These are phyloP conservation scores for Drosophila diplacantha DNA, from an alignment of 2,888 invertebrate genomes.

Conservation along the genomic window DNA sequence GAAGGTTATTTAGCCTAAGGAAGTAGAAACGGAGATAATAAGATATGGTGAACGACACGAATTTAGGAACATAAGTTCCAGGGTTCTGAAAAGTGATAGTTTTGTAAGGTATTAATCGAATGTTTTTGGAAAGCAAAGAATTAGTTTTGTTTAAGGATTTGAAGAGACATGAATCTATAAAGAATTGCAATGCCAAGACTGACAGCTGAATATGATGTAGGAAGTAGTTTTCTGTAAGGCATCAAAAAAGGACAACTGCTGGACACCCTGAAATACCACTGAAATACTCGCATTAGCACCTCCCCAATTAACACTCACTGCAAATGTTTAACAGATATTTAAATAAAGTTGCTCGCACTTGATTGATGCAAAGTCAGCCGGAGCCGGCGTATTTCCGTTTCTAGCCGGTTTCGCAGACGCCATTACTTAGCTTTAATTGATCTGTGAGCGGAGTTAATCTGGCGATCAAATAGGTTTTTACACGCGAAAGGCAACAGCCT, in stretches of 20 bases:
- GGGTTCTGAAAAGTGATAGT: slow-evolving; percentile 14
- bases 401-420: slow-evolving; percentile 44
- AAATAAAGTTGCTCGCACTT: slow-evolving; percentile 31
- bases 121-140: not conserved
- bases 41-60: slow-evolving; percentile 20
- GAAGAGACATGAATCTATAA: not conserved
- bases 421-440: slow-evolving; percentile 52
- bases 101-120: slow-evolving; percentile 10
- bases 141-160: not conserved
- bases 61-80: slow-evolving; percentile 39
- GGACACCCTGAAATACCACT: slow-evolving; percentile 61
- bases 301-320: slow-evolving; percentile 15
- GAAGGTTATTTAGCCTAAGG: slow-evolving; percentile 35
- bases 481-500: slow-evolving; percentile 54
- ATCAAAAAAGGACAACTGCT: slow-evolving; percentile 47
- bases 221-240: not conserved
- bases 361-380: slow-evolving; percentile 29
- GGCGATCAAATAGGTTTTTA: slow-evolving; percentile 52
- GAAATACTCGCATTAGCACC: slow-evolving; percentile 10
- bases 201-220: not conserved
- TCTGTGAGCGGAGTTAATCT: slow-evolving; percentile 48
- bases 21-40: slow-evolving; percentile 27
- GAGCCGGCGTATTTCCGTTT: slow-evolving; percentile 50
- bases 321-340: slow-evolving; percentile 19
- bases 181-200: not conserved